Percentiles rank a stretch among this genome's conserved stretches.
phyloP scores from a whole-genome alignment of 64 coral and sea anemone genomes.

The Actinia tenebrosa region DNA sequence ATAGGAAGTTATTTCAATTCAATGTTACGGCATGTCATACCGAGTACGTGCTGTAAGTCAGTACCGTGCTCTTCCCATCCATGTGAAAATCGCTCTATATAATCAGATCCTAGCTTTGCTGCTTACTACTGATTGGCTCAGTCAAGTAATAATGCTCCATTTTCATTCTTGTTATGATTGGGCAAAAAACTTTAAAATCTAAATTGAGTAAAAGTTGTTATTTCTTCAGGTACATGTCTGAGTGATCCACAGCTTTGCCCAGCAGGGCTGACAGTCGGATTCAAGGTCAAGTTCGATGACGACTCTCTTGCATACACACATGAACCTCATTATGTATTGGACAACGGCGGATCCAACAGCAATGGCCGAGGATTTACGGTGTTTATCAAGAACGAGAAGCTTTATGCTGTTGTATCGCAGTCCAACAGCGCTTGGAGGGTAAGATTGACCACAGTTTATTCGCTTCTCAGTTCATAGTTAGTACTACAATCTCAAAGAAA shows the following conservation, averaged over 20 bases:
- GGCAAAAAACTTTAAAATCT: not conserved
- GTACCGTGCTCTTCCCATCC: too few relatives aligned
- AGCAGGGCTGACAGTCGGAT: constrained; percentile 67
- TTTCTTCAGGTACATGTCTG: constrained; percentile 59
- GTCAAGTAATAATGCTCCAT: too few relatives aligned
- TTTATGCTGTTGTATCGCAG: constrained; percentile 69
- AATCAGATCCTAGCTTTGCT: too few relatives aligned
- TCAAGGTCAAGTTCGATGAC: constrained; percentile 89
- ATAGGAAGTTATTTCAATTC: too few relatives aligned
- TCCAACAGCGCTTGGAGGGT: constrained; percentile 83
- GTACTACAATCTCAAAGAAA: too few relatives aligned
- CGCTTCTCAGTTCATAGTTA: too few relatives aligned
- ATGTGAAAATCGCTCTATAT: too few relatives aligned
- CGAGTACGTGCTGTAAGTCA: too few relatives aligned
- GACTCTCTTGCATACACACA: constrained; percentile 59
- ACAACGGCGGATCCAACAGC: constrained; percentile 77
- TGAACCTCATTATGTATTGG: constrained; percentile 79
- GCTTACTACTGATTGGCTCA: too few relatives aligned
- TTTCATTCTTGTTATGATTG: too few relatives aligned
- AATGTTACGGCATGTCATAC: too few relatives aligned
- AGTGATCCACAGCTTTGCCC: constrained; percentile 83
- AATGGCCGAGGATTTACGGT: constrained; percentile 79
- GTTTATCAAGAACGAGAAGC: constrained; percentile 63
- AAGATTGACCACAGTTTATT: not conserved
- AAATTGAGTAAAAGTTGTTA: not conserved